Percentiles rank a stretch among this genome's conserved stretches.
Evolutionary conservation across 2,888 invertebrate species (phyloP).

Genomic region (Metacarcinus magister): DNA sequence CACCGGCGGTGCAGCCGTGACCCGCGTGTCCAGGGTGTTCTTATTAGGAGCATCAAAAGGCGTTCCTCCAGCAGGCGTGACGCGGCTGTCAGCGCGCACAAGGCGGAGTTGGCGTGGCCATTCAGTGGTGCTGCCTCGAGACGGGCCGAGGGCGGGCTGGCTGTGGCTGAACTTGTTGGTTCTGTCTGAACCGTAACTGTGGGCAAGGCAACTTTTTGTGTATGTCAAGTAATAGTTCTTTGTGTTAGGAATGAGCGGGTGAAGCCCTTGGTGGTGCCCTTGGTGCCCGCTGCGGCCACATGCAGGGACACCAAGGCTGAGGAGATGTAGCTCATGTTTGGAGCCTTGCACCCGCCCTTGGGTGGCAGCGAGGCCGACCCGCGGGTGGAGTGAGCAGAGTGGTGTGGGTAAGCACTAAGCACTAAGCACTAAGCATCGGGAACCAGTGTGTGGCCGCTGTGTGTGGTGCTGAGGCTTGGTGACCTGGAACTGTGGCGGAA

Average conservation of each 20-base stretch:
- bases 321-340: not conserved
- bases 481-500: no score
- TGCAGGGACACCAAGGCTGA: not conserved
- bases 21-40: not conserved
- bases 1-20: conserved; percentile 34
- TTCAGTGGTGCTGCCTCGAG: not conserved
- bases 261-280: not conserved
- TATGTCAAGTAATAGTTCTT: conserved; percentile 9
- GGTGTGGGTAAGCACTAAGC: conserved; percentile 26
- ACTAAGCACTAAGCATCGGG: not conserved
- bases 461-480: no score
- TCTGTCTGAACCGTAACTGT: not conserved
- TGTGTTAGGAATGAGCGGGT: not conserved
- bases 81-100: conserved; percentile 34
- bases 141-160: not conserved
- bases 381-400: not conserved
- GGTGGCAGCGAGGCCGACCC: not conserved
- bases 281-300: no score
- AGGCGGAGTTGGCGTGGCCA: not conserved
- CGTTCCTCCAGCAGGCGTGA: not conserved
- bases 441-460: no score
- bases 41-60: conserved; percentile 28
- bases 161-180: not conserved
- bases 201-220: not conserved
- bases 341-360: not conserved